These are phyloP conservation scores for Pitta sordida DNA, from an alignment of 2,113 vertebrate genomes.

Conservation along the genomic window DNA sequence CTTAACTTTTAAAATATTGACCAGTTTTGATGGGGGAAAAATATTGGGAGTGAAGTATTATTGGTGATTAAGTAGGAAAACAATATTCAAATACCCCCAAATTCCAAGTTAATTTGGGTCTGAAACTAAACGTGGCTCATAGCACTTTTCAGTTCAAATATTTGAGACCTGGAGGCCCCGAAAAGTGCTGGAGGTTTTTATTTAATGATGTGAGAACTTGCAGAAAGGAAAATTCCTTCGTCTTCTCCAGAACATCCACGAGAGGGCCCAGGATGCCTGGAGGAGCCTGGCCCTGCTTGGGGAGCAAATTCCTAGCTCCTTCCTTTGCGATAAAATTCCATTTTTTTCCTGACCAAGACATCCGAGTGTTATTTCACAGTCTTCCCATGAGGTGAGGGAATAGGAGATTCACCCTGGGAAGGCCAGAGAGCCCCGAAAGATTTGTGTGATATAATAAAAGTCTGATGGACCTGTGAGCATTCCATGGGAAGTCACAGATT, in stretches of 20 bases:
- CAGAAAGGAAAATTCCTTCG: background rate
- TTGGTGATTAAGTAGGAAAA: background rate
- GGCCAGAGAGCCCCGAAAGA: background rate
- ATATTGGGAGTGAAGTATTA: background rate
- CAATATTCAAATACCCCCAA: background rate
- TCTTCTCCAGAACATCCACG: background rate
- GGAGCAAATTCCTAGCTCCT: accelerated
- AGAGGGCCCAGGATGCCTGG: background rate
- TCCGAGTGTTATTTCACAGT: accelerated
- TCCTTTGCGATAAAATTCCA: accelerated
- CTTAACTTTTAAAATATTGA: background rate
- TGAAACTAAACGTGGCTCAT: background rate
- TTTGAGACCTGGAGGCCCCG: background rate
- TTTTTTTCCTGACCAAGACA: background rate
- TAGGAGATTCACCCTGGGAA: background rate
- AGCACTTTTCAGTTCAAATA: background rate
- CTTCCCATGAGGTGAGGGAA: background rate
- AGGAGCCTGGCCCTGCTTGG: background rate
- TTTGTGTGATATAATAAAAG: background rate
- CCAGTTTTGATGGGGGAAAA: background rate
- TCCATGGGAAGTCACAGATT: accelerated
- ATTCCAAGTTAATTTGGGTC: background rate
- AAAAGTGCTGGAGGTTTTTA: background rate
- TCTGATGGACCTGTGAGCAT: background rate
- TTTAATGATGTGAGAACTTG: background rate